Evolutionary conservation across 2,888 invertebrate genomes (phyloP).

Genomic region (Aphodius granarius): DNA sequence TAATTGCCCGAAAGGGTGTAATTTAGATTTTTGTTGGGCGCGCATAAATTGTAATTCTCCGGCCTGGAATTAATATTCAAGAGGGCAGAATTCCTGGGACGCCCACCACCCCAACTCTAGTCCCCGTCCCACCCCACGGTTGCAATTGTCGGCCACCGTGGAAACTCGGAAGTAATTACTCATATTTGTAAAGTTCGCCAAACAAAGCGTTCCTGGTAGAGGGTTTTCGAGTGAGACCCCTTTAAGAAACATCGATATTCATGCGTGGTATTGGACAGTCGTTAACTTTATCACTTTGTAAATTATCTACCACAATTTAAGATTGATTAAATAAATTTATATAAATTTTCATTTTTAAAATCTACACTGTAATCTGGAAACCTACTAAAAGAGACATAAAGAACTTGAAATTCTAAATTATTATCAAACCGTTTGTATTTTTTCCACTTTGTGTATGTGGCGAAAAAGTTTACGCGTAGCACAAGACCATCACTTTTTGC

Average conservation of each 20-base stretch:
- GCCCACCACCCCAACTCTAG: background rate
- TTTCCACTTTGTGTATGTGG: background rate
- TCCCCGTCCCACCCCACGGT: background rate
- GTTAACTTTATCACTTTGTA: too few relatives aligned
- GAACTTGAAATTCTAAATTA: too few relatives aligned
- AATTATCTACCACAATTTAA: too few relatives aligned
- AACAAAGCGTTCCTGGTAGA: slow-evolving; percentile 6
- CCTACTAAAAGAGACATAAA: too few relatives aligned
- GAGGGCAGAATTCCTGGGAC: slow-evolving; percentile 5
- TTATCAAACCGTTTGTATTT: too few relatives aligned
- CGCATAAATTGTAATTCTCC: background rate
- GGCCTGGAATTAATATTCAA: slow-evolving; percentile 9
- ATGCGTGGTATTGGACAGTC: too few relatives aligned
- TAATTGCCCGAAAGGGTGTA: slow-evolving; percentile 13
- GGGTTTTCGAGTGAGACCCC: background rate
- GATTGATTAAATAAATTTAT: too few relatives aligned
- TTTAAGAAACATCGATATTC: background rate
- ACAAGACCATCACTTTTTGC: slow-evolving; percentile 40
- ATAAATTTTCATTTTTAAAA: too few relatives aligned
- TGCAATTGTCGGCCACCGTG: slow-evolving; percentile 8
- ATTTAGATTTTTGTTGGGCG: slow-evolving; percentile 7
- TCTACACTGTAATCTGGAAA: too few relatives aligned
- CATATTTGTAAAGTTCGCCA: slow-evolving; percentile 14
- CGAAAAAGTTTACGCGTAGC: slow-evolving; percentile 21
- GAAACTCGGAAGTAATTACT: slow-evolving; percentile 15